Conservation (phyloP, 35 echinoderm and acorn worm genomes). For the Heliocidaris tuberculata region DNA sequence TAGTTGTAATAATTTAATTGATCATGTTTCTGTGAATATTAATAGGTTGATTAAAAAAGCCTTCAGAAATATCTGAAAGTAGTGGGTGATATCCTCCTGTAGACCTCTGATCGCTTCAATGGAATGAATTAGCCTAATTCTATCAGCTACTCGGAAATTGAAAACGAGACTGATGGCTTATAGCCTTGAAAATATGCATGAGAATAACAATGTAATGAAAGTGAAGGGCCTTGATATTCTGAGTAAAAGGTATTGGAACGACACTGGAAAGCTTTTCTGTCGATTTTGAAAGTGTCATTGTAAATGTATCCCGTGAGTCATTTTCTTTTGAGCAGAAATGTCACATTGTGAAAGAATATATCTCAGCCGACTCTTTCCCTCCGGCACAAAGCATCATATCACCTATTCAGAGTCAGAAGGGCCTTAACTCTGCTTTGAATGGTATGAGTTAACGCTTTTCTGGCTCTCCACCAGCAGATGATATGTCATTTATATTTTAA, state of each 20-base stretch:
- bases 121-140: too few species aligned
- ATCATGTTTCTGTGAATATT: too few species aligned
- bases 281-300: slow-evolving; percentile 2
- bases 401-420: not conserved
- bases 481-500: not conserved
- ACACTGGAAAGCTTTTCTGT: not conserved
- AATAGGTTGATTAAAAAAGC: too few species aligned
- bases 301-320: not conserved
- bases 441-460: not conserved
- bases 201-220: not conserved
- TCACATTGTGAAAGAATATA: not conserved
- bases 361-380: not conserved
- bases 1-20: too few species aligned
- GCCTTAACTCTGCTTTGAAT: not conserved
- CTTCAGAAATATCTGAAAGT: too few species aligned
- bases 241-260: not conserved
- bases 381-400: not conserved
- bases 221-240: not conserved
- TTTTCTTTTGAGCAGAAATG: not conserved
- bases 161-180: too few species aligned
- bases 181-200: too few species aligned
- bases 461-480: not conserved
- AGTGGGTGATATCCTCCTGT: too few species aligned
- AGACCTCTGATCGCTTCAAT: too few species aligned
- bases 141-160: too few species aligned